Percentiles rank a stretch among this genome's conserved stretches.
These are phyloP conservation scores for Synanthedon formicaeformis DNA, from an alignment of 2,888 invertebrate genomes.

Conservation along the genomic window DNA sequence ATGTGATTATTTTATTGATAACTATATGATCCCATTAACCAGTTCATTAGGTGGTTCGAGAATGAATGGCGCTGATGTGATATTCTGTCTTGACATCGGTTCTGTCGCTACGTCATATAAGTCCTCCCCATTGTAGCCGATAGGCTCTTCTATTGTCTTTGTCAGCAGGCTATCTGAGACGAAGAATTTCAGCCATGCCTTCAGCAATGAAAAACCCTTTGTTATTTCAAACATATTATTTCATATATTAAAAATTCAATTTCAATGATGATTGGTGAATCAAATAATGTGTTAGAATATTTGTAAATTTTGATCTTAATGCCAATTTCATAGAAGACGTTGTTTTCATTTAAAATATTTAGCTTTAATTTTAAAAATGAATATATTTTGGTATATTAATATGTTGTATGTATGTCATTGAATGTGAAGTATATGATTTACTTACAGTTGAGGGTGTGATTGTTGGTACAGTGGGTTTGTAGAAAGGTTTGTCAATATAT, in stretches of 20 bases:
- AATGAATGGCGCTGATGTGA: slow-evolving; percentile 40
- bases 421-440: slow-evolving; percentile 13
- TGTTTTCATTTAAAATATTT: slow-evolving; percentile 24
- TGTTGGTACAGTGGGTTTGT: slow-evolving; percentile 74
- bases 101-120: slow-evolving; percentile 44
- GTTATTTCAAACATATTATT: slow-evolving; percentile 15
- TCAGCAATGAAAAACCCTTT: slow-evolving; percentile 53
- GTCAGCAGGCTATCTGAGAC: slow-evolving; percentile 64
- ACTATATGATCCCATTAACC: slow-evolving; percentile 65
- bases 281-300: no score
- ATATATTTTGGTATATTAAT: not conserved
- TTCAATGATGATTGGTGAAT: no score
- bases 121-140: slow-evolving; percentile 56
- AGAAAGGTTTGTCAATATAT: slow-evolving; percentile 67
- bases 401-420: slow-evolving; percentile 2
- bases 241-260: not conserved
- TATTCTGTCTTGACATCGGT: slow-evolving; percentile 42
- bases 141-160: slow-evolving; percentile 61
- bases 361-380: slow-evolving; percentile 3
- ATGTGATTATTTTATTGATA: slow-evolving; percentile 18
- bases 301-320: slow-evolving; percentile 16
- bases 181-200: slow-evolving; percentile 72
- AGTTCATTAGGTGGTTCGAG: slow-evolving; percentile 55
- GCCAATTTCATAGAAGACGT: slow-evolving; percentile 63
- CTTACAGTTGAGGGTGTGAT: slow-evolving; percentile 68